phyloP scores from a whole-genome alignment of 2,113 vertebrate genomes.

The human (Homo sapiens) region GRCh38 chr4:163351001-163351500 shows the following conservation, averaged over 20 bases:
- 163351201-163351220: slow-evolving; percentile 75
- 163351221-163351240: slow-evolving; percentile 80
- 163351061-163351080: slow-evolving; percentile 47
- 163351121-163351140: slow-evolving; percentile 86
- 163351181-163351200: slow-evolving; percentile 71
- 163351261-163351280: slow-evolving; percentile 87
- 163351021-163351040: slow-evolving; percentile 90
- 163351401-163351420: slow-evolving; percentile 91
- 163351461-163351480: slow-evolving; percentile 90
- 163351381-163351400: slow-evolving; percentile 87
- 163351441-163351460: slow-evolving; percentile 90
- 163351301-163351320: slow-evolving; percentile 80
- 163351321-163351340: slow-evolving; percentile 81
- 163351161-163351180: slow-evolving; percentile 82
- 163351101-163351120: slow-evolving; percentile 82
- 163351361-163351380: slow-evolving; percentile 87
- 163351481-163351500: slow-evolving; percentile 90
- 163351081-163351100: slow-evolving; percentile 67
- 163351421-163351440: slow-evolving; percentile 89
- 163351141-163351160: slow-evolving; percentile 87
- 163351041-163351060: slow-evolving; percentile 84
- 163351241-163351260: slow-evolving; percentile 82
- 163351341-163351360: slow-evolving; percentile 84
- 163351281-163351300: slow-evolving; percentile 88
- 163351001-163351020: slow-evolving; percentile 80